phyloP scores from a whole-genome alignment of 1,140 invertebrate genomes.

The Adelges cooleyi region DNA sequence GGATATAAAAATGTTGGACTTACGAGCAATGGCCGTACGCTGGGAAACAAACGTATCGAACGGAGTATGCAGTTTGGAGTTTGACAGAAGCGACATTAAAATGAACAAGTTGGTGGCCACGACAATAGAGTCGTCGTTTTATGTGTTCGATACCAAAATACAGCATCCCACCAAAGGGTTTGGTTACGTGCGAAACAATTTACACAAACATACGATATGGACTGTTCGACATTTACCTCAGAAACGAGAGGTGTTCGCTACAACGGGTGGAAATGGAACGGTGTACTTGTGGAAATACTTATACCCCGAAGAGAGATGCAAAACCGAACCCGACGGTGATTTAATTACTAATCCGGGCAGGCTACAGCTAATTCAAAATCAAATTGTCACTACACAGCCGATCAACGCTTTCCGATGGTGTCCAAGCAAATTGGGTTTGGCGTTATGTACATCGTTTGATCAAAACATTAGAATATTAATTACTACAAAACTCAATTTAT shows the following conservation, averaged over 20 bases:
- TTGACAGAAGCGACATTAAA: slow-evolving; percentile 83
- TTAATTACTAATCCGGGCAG: slow-evolving; percentile 63
- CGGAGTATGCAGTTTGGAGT: slow-evolving; percentile 80
- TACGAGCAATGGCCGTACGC: slow-evolving; percentile 66
- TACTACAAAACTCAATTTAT: slow-evolving; percentile 70
- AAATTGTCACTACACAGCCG: slow-evolving; percentile 72
- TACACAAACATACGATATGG: slow-evolving; percentile 78
- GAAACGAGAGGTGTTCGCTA: slow-evolving; percentile 87
- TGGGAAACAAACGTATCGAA: slow-evolving; percentile 92
- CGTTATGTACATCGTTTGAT: slow-evolving; percentile 82
- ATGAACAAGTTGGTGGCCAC: slow-evolving; percentile 93
- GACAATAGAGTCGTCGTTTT: slow-evolving; percentile 84
- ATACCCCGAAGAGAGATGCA: slow-evolving; percentile 53
- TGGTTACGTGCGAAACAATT: slow-evolving; percentile 40
- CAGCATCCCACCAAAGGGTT: slow-evolving; percentile 13
- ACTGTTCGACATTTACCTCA: slow-evolving; percentile 76
- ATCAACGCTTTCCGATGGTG: slow-evolving; percentile 85
- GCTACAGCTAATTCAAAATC: slow-evolving; percentile 64
- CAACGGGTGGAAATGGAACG: slow-evolving; percentile 76
- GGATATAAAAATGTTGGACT: slow-evolving; percentile 89
- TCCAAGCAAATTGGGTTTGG: slow-evolving; percentile 74
- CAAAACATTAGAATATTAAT: slow-evolving; percentile 79
- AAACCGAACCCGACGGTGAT: slow-evolving; percentile 54
- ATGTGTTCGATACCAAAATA: slow-evolving; percentile 64
- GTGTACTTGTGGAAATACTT: slow-evolving; percentile 90